Percentiles rank a stretch among this genome's conserved stretches.
These are phyloP conservation scores for Epinephelus moara DNA, from an alignment of 2,113 vertebrate genomes.

Conservation along the genomic window DNA sequence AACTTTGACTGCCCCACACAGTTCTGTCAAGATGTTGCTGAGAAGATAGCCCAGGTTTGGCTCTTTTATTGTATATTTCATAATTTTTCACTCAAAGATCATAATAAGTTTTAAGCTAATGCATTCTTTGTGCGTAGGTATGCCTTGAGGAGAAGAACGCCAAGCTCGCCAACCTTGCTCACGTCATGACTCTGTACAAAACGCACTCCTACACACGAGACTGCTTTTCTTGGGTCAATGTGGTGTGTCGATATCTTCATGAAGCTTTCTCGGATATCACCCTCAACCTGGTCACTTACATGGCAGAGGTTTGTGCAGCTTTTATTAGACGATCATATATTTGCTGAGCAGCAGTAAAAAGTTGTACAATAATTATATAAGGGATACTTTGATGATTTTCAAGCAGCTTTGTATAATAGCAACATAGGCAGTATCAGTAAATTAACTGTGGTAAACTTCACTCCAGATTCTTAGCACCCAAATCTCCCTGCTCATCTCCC, in stretches of 20 bases:
- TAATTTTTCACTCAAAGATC: background rate
- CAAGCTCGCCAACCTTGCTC: constrained; percentile 96
- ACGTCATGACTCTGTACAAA: constrained; percentile 99
- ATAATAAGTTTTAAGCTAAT: background rate
- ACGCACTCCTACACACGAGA: constrained; percentile 96
- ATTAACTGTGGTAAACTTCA: too few relatives aligned
- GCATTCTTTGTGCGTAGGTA: constrained; percentile 81
- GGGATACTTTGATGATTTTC: too few relatives aligned
- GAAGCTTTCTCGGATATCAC: constrained; percentile 95
- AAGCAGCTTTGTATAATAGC: too few relatives aligned
- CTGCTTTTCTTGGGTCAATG: constrained; percentile 95
- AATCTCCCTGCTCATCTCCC: too few relatives aligned
- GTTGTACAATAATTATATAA: background rate
- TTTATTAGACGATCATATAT: background rate
- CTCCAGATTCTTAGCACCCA: too few relatives aligned
- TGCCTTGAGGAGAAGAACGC: constrained; percentile 96
- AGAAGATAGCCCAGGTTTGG: constrained; percentile 95
- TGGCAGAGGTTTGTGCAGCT: constrained; percentile 90
- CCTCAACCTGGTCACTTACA: constrained; percentile 94
- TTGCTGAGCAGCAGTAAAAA: background rate
- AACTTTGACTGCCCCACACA: constrained; percentile 94
- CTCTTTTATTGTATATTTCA: rapidly evolving
- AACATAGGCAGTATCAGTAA: too few relatives aligned
- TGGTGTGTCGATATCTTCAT: constrained; percentile 97
- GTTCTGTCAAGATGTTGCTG: constrained; percentile 95